Conservation (phyloP, 2,888 invertebrate genomes). For the Drosophila neotestacea region DNA sequence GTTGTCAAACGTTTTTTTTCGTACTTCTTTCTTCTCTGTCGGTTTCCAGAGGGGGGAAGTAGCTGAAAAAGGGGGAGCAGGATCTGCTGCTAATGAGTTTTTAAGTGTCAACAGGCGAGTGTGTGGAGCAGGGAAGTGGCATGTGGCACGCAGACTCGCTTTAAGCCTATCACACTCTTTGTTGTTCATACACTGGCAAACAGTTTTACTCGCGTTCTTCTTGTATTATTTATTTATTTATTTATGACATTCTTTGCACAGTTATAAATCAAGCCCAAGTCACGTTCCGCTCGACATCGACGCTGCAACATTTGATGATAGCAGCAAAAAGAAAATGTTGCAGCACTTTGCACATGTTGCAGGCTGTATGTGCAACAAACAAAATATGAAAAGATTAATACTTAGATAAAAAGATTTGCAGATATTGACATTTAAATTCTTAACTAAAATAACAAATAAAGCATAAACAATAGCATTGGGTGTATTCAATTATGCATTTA, state of each 20-base stretch:
- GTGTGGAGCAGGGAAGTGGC: neutral
- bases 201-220: conserved; percentile 38
- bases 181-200: conserved; percentile 43
- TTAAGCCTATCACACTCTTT: conserved; percentile 17
- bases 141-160: conserved; percentile 34
- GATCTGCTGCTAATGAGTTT: conserved; percentile 54
- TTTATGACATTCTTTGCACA: conserved; percentile 63
- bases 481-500: no score
- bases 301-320: conserved; percentile 5
- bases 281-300: conserved; percentile 50
- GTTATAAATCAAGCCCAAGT: conserved; percentile 70
- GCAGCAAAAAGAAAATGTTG: conserved; percentile 15
- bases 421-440: neutral
- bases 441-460: neutral
- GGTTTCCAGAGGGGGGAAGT: no score
- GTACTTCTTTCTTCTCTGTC: neutral
- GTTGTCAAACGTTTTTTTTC: conserved; percentile 12
- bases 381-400: neutral
- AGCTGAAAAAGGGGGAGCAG: neutral
- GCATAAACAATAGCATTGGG: neutral
- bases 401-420: neutral
- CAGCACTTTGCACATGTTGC: conserved; percentile 13
- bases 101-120: conserved; percentile 41
- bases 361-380: neutral
- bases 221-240: conserved; percentile 43